Evolutionary conservation across 30 jellyfish, hydroid and myxozoan species (phyloP), one percentile per base, ranked within the genome.

Genomic region (Aurelia sp.): DNA sequence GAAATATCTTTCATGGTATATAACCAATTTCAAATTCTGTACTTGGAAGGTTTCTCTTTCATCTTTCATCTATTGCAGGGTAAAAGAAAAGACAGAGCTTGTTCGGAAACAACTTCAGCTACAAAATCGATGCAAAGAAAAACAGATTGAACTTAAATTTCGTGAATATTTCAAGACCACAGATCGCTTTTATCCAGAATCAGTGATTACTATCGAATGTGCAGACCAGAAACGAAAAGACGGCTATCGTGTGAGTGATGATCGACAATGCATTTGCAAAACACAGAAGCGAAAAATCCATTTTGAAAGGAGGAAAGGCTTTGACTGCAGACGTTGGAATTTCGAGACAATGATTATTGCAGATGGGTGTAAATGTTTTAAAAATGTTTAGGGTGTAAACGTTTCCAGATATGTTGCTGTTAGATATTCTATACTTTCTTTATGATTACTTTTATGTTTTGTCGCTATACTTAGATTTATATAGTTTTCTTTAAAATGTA

Each of bases 221-320:
- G 40, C 18, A 22, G 44, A 63, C 21, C 3, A 58, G 48, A 13
- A 15, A 38, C 79, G 89, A 17, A 78, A 78, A n/a, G 31, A 78
- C 18, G 89, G 81, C 15, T 38, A 78, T 47, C 89, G 79, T 3
- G 64, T 38, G 21, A 78, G 89, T 64, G 24, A 50, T 1, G 89
- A 78, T 78, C 79, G 89, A 22, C 17, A n/a, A 78, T 78, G 89
- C 57, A 78, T 57, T 38, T 78, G 89, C 72, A 47, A 57, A n/a
- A 78, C 89, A 12, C 71, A 63, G 63, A 60, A 41, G 48, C 33
- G 89, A 19, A 17, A 3, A 30, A 47, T 78, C 22, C 55, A 19
- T 64, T 78, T 78, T 64, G 79, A 78, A 78, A 58, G 89, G 30
- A 59, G 89, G 22, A 78, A 64, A 16, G 24, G 17, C 7, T 40